Evolutionary conservation across 2,113 vertebrate genomes (phyloP), one percentile per base, ranked within the genome.

Genomic region (Callipepla squamata): DNA sequence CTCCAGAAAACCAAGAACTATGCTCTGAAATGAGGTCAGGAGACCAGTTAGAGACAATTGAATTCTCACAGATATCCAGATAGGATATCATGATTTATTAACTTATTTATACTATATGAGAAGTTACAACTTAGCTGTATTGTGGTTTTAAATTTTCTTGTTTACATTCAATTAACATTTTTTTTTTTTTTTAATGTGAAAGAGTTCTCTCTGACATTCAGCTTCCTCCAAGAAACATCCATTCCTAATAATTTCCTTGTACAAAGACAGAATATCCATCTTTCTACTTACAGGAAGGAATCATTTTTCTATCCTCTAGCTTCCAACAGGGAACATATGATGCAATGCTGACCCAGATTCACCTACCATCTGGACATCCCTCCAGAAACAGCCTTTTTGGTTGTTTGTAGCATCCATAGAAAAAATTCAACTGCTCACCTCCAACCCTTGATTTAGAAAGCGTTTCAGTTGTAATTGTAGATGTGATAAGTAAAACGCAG

Each of bases 291-390:
- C 13, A 51, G 7, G 51, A 53, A 19, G 30, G n/a, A 75, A 57
- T 80, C 1, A 32, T 80, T 92, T 95, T 88, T 70, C 21, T 77
- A 51, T 42, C 8, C 19, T 74, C 59, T 84, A 66, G 69, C 58
- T 72, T 90, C 48, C 65, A 70, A 23, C 51, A 70, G 83, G 51
- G 66, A 93, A n/a, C 30, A 34, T 26, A 44, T 66, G 84, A 93
- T 90, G 57, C 57, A 61, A 47, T 68, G 87, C 63, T 96, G 88
- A 92, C 88, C 73, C 59, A 92, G 59, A 85, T 96, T 82, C 63
- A 95, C 72, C 42, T 85, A 10, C 88, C 88, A 93, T 95, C 87
- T 95, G 90, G 50, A 73, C 70, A 89, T 50, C 50, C 34, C 80
- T 83, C 81, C 62, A 89, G 75, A 87, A 89, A 81, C n/a, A 74